Evolutionary conservation across 2,888 invertebrate genomes (phyloP).

Genomic region (Melanostoma mellinum): DNA sequence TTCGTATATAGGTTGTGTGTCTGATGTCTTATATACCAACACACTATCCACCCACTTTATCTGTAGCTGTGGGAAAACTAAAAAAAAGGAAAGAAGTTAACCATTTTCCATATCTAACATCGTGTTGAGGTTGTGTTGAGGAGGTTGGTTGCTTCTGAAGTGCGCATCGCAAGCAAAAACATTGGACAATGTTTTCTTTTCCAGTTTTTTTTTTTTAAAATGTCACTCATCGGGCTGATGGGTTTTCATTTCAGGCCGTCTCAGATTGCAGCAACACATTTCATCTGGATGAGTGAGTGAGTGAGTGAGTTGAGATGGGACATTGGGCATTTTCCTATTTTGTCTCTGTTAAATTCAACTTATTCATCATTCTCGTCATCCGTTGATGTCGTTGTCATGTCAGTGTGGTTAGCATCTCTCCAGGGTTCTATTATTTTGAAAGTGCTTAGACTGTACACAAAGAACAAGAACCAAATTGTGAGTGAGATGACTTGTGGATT

Average conservation of each 20-base stretch:
- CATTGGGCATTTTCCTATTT: constrained; percentile 1
- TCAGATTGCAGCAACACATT: constrained; percentile 19
- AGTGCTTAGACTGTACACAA: constrained; percentile 23
- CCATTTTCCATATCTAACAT: no score
- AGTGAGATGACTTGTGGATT: constrained; percentile 21
- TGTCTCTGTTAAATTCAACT: constrained; percentile 5
- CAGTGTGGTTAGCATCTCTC: constrained; percentile 1
- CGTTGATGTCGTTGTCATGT: constrained; percentile 22
- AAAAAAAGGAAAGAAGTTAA: no score
- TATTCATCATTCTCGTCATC: background rate
- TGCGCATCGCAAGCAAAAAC: background rate
- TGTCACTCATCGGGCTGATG: constrained; percentile 44
- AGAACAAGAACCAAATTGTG: constrained; percentile 45
- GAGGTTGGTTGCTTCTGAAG: no score
- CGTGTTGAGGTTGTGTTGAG: no score
- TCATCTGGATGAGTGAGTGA: constrained; percentile 34
- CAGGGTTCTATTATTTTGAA: background rate
- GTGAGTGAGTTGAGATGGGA: constrained; percentile 14
- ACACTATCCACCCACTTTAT: background rate
- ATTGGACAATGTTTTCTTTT: constrained; percentile 8
- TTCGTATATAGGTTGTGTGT: background rate
- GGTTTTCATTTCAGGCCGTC: constrained; percentile 30
- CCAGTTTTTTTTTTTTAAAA: constrained; percentile 13
- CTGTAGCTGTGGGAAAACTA: background rate
- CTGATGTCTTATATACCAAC: background rate